Evolutionary conservation across 2,797 vertebrate genomes (phyloP), one percentile per base, ranked within the genome.

Genomic region (Synaphobranchus kaupii): DNA sequence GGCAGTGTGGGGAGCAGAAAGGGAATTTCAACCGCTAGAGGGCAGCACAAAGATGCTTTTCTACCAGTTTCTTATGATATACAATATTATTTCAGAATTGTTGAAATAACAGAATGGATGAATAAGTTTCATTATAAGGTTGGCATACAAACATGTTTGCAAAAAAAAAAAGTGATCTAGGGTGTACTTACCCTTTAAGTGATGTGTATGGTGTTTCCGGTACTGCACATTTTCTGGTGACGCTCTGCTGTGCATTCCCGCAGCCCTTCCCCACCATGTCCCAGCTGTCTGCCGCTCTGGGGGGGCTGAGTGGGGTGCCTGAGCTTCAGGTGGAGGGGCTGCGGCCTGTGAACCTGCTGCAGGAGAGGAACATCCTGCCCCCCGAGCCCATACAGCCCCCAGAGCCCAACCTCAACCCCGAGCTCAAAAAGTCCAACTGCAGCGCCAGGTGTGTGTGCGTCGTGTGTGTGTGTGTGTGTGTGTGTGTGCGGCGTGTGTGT

Each of bases 351-450:
- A 98, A 99, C 95, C 96, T 99, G 88, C 96, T 97, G 31, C 98
- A 98, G 89, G 98, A 99, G 89, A 96, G 96, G 90, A 97, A 96
- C 93, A 94, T 99, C 93, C 95, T 99, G 89, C 98, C 98, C 3
- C 90, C 91, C 0, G 93, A 95, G 88, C 96, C 96, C 81, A 85
- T 97, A 66, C 94, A 95, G 92, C 96, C 97, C 88, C 98, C 98
- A 3, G 96, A 98, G 87, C 98, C 98, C 90, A 99, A 98, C 94
- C 95, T 99, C 92, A 99, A 96, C 92, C 90, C 95, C 2, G 98
- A 99, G 83, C 97, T 99, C 83, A 97, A 94, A 92, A 99, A 97
- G 90, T 94, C 98, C 93, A 99, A 99, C 95, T 99, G 99, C 93
- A 98, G 96, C 91, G 97, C 98, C 31, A 97, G 99, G 99, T 99